Evolutionary conservation across 2,797 vertebrate species (phyloP), one percentile per base, ranked within the genome.

Genomic region (Catostomus latipinnis): DNA sequence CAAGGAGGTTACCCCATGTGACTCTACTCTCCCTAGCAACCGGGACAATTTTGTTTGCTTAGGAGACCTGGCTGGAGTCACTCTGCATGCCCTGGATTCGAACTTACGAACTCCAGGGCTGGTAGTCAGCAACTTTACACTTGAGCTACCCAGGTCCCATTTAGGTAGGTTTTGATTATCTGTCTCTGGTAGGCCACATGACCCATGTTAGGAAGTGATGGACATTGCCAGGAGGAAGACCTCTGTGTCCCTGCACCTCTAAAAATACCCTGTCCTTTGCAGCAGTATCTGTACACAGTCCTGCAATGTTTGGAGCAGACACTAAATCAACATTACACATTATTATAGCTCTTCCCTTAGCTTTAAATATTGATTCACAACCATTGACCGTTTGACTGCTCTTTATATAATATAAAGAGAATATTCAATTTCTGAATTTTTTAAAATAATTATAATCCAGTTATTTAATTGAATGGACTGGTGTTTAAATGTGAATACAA

Each of bases 141-240:
- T 4, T 34, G 4, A 34, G 34, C 34, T 34, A 34, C 34, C 34
- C 34, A 34, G 34, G 34, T 2, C 34, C 3, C 4, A 2, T 34
- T 34, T 34, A 4, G 34, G 34, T 34, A 34, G 34, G 43, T 71
- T 79, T 72, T 79, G 9, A 72, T 45, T 12, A 66, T 43, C 45
- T 54, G 14, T n/a, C 8, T 73, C 49, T 65, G 14, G 52, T 56
- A 16, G 50, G 11, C 58, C 14, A 45, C 46, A 66, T 60, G 66
- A 84, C 46, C 74, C 63, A 74, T 6, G 43, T 80, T 80, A 80
- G 69, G 63, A 80, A 66, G 77, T 74, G 62, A 65, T 69, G 14
- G 22, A 58, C 76, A 76, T 45, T 72, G 61, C 43, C 70, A 80
- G 6, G 62, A 72, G 52, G 46, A 80, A 80, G 10, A 73, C 77